phyloP scores from a whole-genome alignment of 2,888 invertebrate species.

The Cheilosia variabilis region DNA sequence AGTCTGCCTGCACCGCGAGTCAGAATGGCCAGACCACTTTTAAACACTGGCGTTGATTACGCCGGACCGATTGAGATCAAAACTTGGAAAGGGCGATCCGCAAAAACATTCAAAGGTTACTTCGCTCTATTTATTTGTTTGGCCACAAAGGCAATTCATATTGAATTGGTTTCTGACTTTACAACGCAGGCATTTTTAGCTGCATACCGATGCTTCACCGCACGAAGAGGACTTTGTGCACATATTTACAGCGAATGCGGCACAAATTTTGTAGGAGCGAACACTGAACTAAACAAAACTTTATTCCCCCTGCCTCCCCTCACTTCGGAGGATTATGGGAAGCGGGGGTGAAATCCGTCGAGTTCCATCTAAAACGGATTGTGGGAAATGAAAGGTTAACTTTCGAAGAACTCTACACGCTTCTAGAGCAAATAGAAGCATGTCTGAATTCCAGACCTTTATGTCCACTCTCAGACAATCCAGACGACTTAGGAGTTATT shows the following conservation, averaged over 20 bases:
- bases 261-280: no score
- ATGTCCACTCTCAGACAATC: slow-evolving; percentile 63
- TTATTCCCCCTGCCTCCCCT: slow-evolving; percentile 73
- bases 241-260: no score
- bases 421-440: slow-evolving; percentile 9
- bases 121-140: no score
- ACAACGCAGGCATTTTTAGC: no score
- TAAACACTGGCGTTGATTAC: not conserved
- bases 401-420: slow-evolving; percentile 77
- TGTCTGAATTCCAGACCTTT: slow-evolving; percentile 62
- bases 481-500: slow-evolving; percentile 31
- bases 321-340: slow-evolving; percentile 79
- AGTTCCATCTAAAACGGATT: slow-evolving; percentile 77
- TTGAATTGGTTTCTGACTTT: no score
- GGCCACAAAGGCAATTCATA: no score
- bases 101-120: not conserved
- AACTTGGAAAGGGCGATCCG: not conserved
- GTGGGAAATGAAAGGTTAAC: slow-evolving; percentile 76
- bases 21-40: not conserved
- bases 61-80: not conserved
- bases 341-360: slow-evolving; percentile 62
- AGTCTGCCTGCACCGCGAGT: not conserved
- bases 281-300: no score
- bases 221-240: no score
- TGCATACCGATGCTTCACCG: no score